Percentiles rank a stretch among this genome's conserved stretches.
phyloP scores from a whole-genome alignment of 2,113 vertebrate species.

The Toxotes jaculatrix region DNA sequence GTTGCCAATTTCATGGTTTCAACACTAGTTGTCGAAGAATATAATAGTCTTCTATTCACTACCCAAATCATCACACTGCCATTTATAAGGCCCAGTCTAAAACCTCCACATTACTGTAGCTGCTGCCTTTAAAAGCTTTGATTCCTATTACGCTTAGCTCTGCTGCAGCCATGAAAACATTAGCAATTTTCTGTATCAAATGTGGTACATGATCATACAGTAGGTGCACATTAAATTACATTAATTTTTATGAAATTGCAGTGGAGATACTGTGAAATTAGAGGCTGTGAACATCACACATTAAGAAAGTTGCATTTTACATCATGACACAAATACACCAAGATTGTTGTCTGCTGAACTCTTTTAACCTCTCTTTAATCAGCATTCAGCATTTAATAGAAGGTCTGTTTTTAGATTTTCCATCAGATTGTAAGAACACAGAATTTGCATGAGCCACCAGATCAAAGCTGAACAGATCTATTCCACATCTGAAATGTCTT shows the following conservation, averaged over 20 bases:
- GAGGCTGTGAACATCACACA: background rate
- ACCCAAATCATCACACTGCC: conserved; percentile 5
- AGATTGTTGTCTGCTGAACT: conserved; percentile 12
- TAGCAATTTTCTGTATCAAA: background rate
- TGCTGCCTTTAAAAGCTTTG: background rate
- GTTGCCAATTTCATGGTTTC: background rate
- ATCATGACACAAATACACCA: background rate
- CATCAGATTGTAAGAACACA: background rate
- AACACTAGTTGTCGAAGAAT: background rate
- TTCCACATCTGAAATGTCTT: background rate
- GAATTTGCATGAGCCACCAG: conserved; percentile 22
- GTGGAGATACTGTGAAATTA: background rate
- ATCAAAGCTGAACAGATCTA: conserved; percentile 9
- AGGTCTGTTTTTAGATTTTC: conserved; percentile 21
- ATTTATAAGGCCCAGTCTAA: conserved; percentile 8
- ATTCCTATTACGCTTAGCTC: background rate
- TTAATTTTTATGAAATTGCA: background rate
- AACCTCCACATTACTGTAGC: background rate
- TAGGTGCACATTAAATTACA: background rate
- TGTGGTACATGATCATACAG: background rate
- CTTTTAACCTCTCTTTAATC: background rate
- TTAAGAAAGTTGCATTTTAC: background rate
- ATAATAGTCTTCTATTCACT: conserved; percentile 18
- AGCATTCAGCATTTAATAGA: background rate
- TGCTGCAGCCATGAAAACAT: conserved; percentile 1